Base-by-base conservation (phyloP, 2,888 invertebrate species). In the Spodoptera picta region DNA sequence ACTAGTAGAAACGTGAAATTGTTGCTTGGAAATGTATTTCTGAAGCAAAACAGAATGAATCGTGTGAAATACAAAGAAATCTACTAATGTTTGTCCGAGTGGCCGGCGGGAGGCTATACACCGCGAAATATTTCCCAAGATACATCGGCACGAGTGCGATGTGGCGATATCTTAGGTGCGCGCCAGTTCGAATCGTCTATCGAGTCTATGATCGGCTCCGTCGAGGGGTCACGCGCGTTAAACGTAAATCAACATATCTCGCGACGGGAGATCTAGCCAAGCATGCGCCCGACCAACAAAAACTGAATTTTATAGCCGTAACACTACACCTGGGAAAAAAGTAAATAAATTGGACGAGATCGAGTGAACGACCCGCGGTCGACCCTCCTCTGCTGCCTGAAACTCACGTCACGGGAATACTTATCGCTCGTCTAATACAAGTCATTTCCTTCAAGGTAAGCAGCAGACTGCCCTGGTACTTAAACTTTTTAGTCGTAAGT, bases 241-340 rank as follows among this genome's bases (percentile, higher is more conserved):
- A 93, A 93, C 94, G 94, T 94, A 94, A 94, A 94, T 94, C 94
- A 94, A 94, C 94, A 93, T 94, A 94, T 94, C 94, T 93, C 93
- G 83, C 94, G 90, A 91, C 93, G 92, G 93, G 94, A 92, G 92
- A 94, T 94, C 94, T 92, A 91, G 89, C 89, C 83, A 85, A 86
- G 89, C 90, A 90, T 88, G 90, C 89, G 90, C 88, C 88, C 87
- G 84, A 84, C 91, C 90, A 90, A 92, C 92, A 91, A 93, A 93
- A 93, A 93, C 90, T 91, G 82, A 90, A 88, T 92, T 93, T 93
- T 93, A 93, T 92, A 85, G 91, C 87, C 89, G 93, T 91, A 93
- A 93, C 91, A 91, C 89, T 89, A 93, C 89, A 94, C 93, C 87
- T 83, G 85, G 87, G 88, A 91, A 92, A 92, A 90, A 92, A 92